A percentile compares a stretch with the other conserved stretches of the same genome.
Evolutionary conservation across 2,113 vertebrate genomes (phyloP).

Genomic region (Podarcis muralis): DNA sequence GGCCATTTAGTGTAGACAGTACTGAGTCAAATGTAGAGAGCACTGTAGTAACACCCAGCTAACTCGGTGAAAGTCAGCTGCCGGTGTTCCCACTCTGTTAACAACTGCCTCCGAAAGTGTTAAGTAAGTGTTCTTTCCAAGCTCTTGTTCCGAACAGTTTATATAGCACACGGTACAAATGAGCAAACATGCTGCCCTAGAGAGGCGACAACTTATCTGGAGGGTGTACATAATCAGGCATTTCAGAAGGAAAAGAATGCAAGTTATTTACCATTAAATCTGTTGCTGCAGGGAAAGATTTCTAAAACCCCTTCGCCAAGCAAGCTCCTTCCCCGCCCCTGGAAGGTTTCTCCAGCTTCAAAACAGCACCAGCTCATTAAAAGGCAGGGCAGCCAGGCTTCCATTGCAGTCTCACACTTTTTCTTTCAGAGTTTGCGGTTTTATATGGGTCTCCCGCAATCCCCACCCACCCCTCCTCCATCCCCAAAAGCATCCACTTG

Average conservation of each 20-base stretch:
- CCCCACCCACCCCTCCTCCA: background rate
- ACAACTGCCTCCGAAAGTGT: background rate
- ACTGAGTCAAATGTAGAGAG: too few species aligned
- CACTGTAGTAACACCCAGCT: too few species aligned
- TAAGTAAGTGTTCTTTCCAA: background rate
- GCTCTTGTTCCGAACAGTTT: background rate
- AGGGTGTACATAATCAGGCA: background rate
- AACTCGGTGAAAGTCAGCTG: too few species aligned
- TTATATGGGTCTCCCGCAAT: background rate
- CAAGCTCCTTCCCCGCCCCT: background rate
- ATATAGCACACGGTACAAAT: rapidly evolving
- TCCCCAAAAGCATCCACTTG: background rate
- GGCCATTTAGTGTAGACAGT: too few species aligned
- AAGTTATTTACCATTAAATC: background rate
- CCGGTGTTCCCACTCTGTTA: too few species aligned
- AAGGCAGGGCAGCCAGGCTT: background rate
- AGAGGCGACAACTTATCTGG: constrained; percentile 25
- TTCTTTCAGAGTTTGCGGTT: background rate
- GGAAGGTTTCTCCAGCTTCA: background rate
- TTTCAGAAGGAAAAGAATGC: constrained; percentile 1
- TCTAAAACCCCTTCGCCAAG: background rate
- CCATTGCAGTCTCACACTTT: background rate
- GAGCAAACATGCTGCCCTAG: constrained; percentile 15
- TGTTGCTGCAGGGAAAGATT: constrained; percentile 24
- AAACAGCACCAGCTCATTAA: background rate